phyloP scores from a whole-genome alignment of 2,113 vertebrate genomes.

The Vanacampus margaritifer region DNA sequence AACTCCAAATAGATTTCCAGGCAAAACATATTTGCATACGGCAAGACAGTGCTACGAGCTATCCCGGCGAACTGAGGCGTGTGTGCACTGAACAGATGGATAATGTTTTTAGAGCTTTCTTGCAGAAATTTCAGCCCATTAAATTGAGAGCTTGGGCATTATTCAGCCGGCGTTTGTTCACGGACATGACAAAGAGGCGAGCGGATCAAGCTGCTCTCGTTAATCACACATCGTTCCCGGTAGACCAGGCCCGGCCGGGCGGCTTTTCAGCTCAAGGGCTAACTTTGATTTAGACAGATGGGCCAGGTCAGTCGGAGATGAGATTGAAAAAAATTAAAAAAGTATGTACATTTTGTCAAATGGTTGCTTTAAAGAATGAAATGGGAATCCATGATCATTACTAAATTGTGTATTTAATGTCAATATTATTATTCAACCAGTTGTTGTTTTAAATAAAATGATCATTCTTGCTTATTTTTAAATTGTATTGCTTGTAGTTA shows the following conservation, averaged over 20 bases:
- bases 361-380: background rate
- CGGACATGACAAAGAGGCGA: constrained; percentile 18
- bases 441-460: too few relatives aligned
- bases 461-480: too few relatives aligned
- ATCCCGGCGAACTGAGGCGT: constrained; percentile 66
- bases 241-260: background rate
- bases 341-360: background rate
- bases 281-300: background rate
- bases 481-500: too few relatives aligned
- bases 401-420: too few relatives aligned
- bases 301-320: background rate
- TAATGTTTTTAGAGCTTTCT: constrained; percentile 69
- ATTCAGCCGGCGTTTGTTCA: constrained; percentile 44
- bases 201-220: constrained; percentile 10
- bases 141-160: constrained; percentile 57
- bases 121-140: constrained; percentile 71
- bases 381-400: too few relatives aligned
- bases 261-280: background rate
- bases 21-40: constrained; percentile 81
- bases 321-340: background rate
- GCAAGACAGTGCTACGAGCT: constrained; percentile 73
- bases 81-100: constrained; percentile 74
- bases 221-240: background rate
- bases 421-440: too few relatives aligned
- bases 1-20: constrained; percentile 82